phyloP scores from a whole-genome alignment of 1,140 invertebrate genomes.

The Caenorhabditis tropicalis region DNA sequence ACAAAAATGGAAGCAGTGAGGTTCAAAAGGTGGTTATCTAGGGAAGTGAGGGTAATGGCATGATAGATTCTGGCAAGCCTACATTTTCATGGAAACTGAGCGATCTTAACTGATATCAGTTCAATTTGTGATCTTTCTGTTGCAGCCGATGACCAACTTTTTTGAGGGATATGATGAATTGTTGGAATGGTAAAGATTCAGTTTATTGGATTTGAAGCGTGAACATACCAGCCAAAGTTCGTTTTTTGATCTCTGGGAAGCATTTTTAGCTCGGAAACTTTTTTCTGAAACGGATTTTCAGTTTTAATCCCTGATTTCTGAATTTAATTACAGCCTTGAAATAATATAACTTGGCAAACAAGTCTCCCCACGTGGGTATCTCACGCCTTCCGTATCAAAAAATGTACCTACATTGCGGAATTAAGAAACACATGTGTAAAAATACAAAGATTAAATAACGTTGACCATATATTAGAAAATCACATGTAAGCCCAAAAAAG shows the following conservation, averaged over 20 bases:
- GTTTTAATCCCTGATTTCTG: too few species aligned
- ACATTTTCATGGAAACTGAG: slow-evolving; percentile 15
- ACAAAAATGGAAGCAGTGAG: not conserved
- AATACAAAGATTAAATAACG: not conserved
- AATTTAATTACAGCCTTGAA: too few species aligned
- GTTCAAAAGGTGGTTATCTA: slow-evolving; percentile 9
- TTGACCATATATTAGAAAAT: too few species aligned
- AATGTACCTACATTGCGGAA: not conserved
- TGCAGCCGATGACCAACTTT: not conserved
- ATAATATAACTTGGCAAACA: not conserved
- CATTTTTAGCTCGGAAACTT: too few species aligned
- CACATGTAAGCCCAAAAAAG: too few species aligned
- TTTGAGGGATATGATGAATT: not conserved
- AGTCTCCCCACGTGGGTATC: slow-evolving; percentile 13
- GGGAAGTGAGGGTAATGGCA: slow-evolving; percentile 26
- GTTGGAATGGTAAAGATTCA: not conserved
- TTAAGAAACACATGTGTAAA: not conserved
- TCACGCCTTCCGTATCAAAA: not conserved
- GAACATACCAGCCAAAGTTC: not conserved
- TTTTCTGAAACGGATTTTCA: too few species aligned
- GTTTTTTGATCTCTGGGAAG: too few species aligned
- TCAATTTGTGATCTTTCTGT: slow-evolving; percentile 35
- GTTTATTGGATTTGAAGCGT: not conserved
- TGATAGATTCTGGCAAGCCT: slow-evolving; percentile 12
- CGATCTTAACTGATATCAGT: slow-evolving; percentile 28